Evolutionary conservation across 1,140 invertebrate species (phyloP).

Genomic region (Drosophila pseudoobscura): DNA sequence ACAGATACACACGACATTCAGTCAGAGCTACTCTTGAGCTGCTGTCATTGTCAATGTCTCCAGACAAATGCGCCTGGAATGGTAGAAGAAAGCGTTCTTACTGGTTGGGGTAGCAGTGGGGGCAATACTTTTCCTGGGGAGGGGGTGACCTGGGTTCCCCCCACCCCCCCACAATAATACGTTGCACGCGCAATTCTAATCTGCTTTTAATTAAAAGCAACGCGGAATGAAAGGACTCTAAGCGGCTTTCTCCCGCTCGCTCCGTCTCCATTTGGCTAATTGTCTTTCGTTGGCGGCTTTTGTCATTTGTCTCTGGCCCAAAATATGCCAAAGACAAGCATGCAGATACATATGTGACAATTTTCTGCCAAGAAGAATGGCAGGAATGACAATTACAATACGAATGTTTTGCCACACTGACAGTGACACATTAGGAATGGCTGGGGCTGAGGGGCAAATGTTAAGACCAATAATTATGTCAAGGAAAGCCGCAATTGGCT

Average conservation of each 20-base stretch:
- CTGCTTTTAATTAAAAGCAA: slow-evolving; percentile 79
- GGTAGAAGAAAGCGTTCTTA: slow-evolving; percentile 17
- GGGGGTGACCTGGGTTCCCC: not conserved
- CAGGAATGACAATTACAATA: slow-evolving; percentile 52
- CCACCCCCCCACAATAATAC: slow-evolving; percentile 28
- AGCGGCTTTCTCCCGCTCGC: slow-evolving; percentile 56
- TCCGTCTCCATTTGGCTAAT: slow-evolving; percentile 38
- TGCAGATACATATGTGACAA: slow-evolving; percentile 38
- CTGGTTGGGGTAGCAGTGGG: slow-evolving; percentile 17
- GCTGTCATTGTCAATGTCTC: slow-evolving; percentile 71
- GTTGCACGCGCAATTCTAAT: slow-evolving; percentile 75
- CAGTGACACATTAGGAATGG: slow-evolving; percentile 12
- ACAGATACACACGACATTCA: slow-evolving; percentile 2
- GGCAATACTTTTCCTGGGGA: slow-evolving; percentile 57
- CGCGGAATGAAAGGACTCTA: slow-evolving; percentile 49
- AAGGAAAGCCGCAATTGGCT: slow-evolving; percentile 10
- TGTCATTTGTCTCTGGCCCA: slow-evolving; percentile 57
- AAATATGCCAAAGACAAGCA: slow-evolving; percentile 35
- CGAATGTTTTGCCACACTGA: slow-evolving; percentile 50
- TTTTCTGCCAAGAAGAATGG: slow-evolving; percentile 14
- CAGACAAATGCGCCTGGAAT: slow-evolving; percentile 52
- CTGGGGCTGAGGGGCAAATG: not conserved
- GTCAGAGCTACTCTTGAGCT: slow-evolving; percentile 25
- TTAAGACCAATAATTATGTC: slow-evolving; percentile 35
- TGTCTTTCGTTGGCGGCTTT: slow-evolving; percentile 48